Percentiles rank a stretch among this genome's conserved stretches.
Evolutionary conservation across 1,140 invertebrate species (phyloP).

Genomic region (Calycopis cecrops): DNA sequence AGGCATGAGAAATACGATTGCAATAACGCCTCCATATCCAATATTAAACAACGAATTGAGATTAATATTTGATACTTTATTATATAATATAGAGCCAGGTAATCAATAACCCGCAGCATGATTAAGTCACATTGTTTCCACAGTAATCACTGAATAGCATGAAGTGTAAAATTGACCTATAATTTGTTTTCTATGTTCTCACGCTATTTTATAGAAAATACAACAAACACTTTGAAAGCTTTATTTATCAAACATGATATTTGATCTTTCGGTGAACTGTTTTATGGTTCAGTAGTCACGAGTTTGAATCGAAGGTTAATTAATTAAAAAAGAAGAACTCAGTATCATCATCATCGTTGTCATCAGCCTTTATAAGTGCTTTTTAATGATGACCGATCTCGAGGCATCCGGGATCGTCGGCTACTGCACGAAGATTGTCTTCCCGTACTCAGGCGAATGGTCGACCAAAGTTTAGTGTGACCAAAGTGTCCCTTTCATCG

Average conservation of each 20-base stretch:
- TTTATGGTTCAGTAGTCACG: background rate
- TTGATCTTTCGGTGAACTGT: background rate
- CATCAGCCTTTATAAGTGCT: too few species aligned
- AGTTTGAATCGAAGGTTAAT: too few species aligned
- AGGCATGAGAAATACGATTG: background rate
- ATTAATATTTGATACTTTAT: background rate
- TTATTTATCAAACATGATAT: background rate
- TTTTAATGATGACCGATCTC: too few species aligned
- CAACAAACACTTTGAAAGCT: background rate
- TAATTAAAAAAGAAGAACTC: too few species aligned
- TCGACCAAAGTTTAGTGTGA: too few species aligned
- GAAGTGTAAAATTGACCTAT: constrained; percentile 7
- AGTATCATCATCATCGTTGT: too few species aligned
- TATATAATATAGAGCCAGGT: background rate
- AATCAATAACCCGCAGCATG: background rate
- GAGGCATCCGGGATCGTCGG: too few species aligned
- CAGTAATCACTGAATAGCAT: constrained; percentile 9
- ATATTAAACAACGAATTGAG: background rate
- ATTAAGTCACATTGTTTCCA: background rate
- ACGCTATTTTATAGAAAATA: constrained; percentile 3
- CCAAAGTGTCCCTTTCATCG: too few species aligned
- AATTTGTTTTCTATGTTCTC: constrained; percentile 9
- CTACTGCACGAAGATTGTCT: too few species aligned
- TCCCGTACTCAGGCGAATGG: too few species aligned
- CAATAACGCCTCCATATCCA: background rate